Percentiles rank a stretch among this genome's conserved stretches.
phyloP scores from a whole-genome alignment of 2,797 vertebrate genomes.

The Ciconia nigra region DNA sequence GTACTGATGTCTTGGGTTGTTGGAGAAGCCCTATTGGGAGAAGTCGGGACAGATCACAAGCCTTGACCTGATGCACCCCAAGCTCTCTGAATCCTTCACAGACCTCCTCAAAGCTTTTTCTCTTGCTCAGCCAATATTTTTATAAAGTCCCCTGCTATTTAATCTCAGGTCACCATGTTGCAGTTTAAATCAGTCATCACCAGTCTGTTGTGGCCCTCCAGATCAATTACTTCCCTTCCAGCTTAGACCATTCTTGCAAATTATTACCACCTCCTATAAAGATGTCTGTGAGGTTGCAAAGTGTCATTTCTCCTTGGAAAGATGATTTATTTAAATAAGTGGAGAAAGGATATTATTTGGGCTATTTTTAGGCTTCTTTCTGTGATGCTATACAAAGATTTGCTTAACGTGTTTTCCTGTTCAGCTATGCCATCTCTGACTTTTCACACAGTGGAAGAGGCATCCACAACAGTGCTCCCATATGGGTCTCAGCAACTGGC shows the following conservation, averaged over 20 bases:
- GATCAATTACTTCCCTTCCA: conserved; percentile 27
- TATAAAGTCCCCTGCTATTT: conserved; percentile 11
- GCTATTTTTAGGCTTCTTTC: conserved; percentile 41
- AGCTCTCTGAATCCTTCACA: conserved; percentile 27
- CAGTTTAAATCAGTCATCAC: conserved; percentile 41
- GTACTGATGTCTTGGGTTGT: not conserved
- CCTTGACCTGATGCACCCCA: not conserved
- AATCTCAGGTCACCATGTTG: not conserved
- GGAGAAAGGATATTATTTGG: conserved; percentile 12
- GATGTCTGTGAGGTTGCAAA: conserved; percentile 19
- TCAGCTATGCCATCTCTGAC: not conserved
- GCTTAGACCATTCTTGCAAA: conserved; percentile 38
- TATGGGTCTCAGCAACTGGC: not conserved
- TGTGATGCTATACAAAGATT: not conserved
- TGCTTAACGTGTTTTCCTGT: not conserved
- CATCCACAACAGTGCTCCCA: not conserved
- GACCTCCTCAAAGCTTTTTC: conserved; percentile 22
- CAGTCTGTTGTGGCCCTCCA: not conserved
- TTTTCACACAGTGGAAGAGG: not conserved
- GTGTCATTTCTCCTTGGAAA: conserved; percentile 20
- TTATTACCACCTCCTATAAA: conserved; percentile 49
- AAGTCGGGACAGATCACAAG: not conserved
- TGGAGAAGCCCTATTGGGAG: not conserved
- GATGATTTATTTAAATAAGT: conserved; percentile 40
- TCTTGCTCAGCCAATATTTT: conserved; percentile 41